Evolutionary conservation across 37 sponge, comb jelly and placozoan species (phyloP), one percentile per base, ranked within the genome.

Genomic region (Theonella swinhoei): DNA sequence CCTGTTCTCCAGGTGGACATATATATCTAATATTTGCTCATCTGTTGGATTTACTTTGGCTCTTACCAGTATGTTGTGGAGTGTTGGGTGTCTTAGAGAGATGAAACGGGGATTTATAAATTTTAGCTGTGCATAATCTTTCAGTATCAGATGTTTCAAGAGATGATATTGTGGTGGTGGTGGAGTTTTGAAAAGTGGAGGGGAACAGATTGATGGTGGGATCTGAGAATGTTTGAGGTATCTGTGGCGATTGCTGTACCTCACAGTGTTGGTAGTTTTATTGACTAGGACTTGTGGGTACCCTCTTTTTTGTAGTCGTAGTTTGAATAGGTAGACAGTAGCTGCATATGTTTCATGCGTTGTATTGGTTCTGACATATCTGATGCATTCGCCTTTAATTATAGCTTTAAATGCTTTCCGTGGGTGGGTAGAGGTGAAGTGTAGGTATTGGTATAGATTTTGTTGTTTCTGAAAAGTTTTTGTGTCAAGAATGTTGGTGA

Each of bases 81-180:
- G 78, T 63, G 64, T 78, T 34, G 4, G 59, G 25, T 78, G 72
- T 61, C 32, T 32, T 35, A 73, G 40, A 22, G 62, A 0, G 35
- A 82, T 72, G 39, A 82, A 72, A 19, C 32, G 63, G 2, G 83
- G 83, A 22, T 11, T 31, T 7, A 34, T 31, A 1, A 29, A 23
- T 60, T 39, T 74, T 5, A 82, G 17, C 3, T 2, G 31, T 39
- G 19, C 4, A 60, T 60, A 82, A 8, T 82, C 39, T 29, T 82
- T 61, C 0, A 82, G 39, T 7, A 72, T 73, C 4, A 82, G 70
- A 1, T 42, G 3, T 35, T 82, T 72, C 22, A 82, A 74, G 0
- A 26, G 1, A 20, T 30, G 14, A 33, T 37, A 82, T 33, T 72
- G 62, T 58, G 83, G 74, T 82, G 83, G 83, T 4, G 83, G 72